phyloP scores from a whole-genome alignment of 1,140 invertebrate species.

The Saxidomus purpurata region DNA sequence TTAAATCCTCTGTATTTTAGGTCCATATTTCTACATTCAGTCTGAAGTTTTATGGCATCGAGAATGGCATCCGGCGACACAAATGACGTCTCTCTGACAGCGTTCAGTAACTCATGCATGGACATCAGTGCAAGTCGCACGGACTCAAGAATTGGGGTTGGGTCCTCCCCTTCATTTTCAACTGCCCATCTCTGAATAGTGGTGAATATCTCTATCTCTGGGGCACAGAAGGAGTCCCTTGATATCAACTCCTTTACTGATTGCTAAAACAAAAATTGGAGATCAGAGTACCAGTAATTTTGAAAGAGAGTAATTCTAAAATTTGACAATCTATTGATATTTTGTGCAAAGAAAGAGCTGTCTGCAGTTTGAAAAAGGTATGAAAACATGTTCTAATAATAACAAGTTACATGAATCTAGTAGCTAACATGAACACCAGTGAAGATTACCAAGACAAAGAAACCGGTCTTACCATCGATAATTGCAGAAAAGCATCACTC shows the following conservation, averaged over 20 bases:
- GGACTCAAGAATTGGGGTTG: constrained; percentile 78
- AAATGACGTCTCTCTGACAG: constrained; percentile 94
- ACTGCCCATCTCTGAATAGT: constrained; percentile 95
- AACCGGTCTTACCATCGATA: constrained; percentile 96
- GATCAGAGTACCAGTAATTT: too few species aligned
- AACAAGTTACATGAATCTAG: too few species aligned
- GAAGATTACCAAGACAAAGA: too few species aligned
- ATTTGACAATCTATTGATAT: too few species aligned
- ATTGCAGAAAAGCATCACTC: constrained; percentile 93
- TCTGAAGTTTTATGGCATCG: constrained; percentile 96
- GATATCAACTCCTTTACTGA: constrained; percentile 92
- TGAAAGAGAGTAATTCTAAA: too few species aligned
- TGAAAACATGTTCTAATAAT: too few species aligned
- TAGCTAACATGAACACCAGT: too few species aligned
- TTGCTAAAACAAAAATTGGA: constrained; percentile 86
- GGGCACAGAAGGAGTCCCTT: constrained; percentile 97
- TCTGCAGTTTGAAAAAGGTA: too few species aligned
- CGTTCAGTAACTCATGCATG: constrained; percentile 94
- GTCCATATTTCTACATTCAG: constrained; percentile 91
- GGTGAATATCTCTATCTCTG: constrained; percentile 97
- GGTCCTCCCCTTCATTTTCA: constrained; percentile 90
- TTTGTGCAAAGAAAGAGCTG: too few species aligned
- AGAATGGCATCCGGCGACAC: constrained; percentile 96
- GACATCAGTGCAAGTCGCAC: constrained; percentile 96
- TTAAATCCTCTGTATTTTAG: constrained; percentile 91